Conservation (phyloP, 2,797 vertebrate species). For the Craterocephalus amniculus region DNA sequence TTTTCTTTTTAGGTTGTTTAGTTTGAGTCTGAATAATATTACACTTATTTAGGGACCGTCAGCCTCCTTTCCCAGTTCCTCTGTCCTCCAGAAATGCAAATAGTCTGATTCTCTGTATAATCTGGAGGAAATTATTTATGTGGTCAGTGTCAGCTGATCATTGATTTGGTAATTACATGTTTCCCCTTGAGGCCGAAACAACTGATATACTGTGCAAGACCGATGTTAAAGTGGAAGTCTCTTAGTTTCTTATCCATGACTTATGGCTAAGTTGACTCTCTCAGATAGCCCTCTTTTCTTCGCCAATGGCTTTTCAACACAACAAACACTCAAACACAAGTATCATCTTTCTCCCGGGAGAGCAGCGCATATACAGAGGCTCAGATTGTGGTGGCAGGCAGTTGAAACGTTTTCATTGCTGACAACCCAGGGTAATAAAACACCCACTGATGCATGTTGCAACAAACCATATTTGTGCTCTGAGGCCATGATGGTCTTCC, state of each 20-base stretch:
- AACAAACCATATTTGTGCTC: conserved; percentile 66
- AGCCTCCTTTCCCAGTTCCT: conserved; percentile 5
- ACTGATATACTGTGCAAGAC: conserved; percentile 76
- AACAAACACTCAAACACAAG: conserved; percentile 78
- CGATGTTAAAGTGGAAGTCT: conserved; percentile 66
- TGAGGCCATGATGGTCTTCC: conserved; percentile 39
- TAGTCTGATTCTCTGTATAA: conserved; percentile 48
- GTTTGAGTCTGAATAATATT: conserved; percentile 4
- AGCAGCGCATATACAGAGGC: conserved; percentile 58
- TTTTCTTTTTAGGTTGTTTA: conserved; percentile 18
- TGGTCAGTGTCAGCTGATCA: conserved; percentile 78
- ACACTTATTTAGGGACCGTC: conserved; percentile 22
- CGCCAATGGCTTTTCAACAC: conserved; percentile 74
- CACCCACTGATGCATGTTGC: conserved; percentile 64
- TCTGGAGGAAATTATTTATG: conserved; percentile 73
- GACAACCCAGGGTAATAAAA: conserved; percentile 76
- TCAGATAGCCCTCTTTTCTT: conserved; percentile 64
- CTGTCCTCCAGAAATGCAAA: conserved; percentile 17
- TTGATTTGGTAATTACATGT: conserved; percentile 79
- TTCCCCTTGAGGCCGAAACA: conserved; percentile 69
- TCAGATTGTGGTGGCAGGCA: conserved; percentile 70
- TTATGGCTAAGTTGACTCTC: conserved; percentile 72
- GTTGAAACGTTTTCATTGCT: conserved; percentile 73
- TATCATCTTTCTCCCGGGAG: conserved; percentile 77
- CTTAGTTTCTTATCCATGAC: conserved; percentile 69